Evolutionary conservation across 2,797 vertebrate genomes (phyloP), one percentile per base, ranked within the genome.

Genomic region (Acanthopagrus latus): DNA sequence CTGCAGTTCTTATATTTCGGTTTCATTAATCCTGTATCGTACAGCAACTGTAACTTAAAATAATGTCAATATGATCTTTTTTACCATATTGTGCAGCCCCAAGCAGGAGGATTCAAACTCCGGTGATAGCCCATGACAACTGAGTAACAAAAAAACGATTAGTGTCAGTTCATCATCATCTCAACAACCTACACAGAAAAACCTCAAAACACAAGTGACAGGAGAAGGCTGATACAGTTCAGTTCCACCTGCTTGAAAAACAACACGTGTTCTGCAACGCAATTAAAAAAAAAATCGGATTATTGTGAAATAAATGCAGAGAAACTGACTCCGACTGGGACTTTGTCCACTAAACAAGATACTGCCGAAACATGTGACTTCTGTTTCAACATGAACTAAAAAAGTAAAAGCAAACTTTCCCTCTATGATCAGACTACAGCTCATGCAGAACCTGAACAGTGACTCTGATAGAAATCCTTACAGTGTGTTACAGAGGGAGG

Each of bases 371-470:
- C 44, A 58, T 11, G 54, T 11, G 21, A 44, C 38, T 12, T 7
- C 71, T 38, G 25, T 16, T 66, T 51, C 17, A 23, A 51, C 46
- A 60, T 52, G 59, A 29, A 25, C 48, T 20, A 0, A 25, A 23
- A 60, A 33, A 50, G 20, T 2, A 46, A 70, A 51, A 20, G 21
- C n/a, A 46, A 72, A 47, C 21, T 52, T 62, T 43, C 18, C 47
- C 16, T 25, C 48, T 66, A 7, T 13, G 62, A 14, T 48, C 25
- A 21, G 38, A 47, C 38, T 38, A 66, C 29, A 51, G 51, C 5
- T 1, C 52, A 38, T 17, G 23, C 5, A 38, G 55, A 74, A 50
- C n/a, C 12, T 71, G 71, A 74, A 71, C 65, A 64, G 41, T 78
- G 27, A 69, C 77, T 74, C 38, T 3, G 14, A 50, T 7, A n/a